Evolutionary conservation across 1,140 invertebrate species (phyloP).

Genomic region (Microplitis mediator): DNA sequence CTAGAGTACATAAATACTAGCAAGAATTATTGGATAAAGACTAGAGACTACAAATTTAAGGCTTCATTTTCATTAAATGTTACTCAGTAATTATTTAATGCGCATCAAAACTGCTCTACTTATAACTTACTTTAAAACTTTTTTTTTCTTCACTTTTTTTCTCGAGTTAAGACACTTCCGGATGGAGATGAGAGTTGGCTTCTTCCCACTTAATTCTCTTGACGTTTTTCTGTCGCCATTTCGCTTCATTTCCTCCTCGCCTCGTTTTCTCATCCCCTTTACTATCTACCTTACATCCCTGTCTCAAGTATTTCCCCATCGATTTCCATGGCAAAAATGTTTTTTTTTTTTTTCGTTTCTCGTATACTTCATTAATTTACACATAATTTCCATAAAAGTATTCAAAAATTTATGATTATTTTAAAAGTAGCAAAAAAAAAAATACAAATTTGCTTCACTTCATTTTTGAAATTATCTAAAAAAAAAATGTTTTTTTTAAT

Average conservation of each 20-base stretch:
- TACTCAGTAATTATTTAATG: conserved; percentile 21
- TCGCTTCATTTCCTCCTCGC: conserved; percentile 13
- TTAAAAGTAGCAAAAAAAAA: no score
- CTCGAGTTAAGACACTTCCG: not conserved
- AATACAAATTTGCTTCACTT: no score
- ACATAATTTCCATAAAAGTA: no score
- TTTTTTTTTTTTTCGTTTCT: conserved; percentile 4
- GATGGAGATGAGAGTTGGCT: conserved; percentile 3
- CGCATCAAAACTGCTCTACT: conserved; percentile 23
- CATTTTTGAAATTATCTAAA: no score
- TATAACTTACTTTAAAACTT: not conserved
- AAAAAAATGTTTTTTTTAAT: not conserved
- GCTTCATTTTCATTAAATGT: conserved; percentile 26
- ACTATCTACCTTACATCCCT: not conserved
- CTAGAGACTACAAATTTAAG: not conserved
- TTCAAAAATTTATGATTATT: no score
- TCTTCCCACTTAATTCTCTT: conserved; percentile 15
- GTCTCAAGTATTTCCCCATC: not conserved
- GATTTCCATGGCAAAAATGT: not conserved
- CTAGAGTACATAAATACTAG: conserved; percentile 1
- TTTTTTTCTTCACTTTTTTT: not conserved
- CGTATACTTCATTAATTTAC: not conserved
- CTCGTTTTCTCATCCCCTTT: not conserved
- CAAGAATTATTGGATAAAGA: not conserved
- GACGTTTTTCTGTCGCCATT: conserved; percentile 22